phyloP scores from a whole-genome alignment of 2,888 invertebrate genomes.

The Habroteleia sp. region DNA sequence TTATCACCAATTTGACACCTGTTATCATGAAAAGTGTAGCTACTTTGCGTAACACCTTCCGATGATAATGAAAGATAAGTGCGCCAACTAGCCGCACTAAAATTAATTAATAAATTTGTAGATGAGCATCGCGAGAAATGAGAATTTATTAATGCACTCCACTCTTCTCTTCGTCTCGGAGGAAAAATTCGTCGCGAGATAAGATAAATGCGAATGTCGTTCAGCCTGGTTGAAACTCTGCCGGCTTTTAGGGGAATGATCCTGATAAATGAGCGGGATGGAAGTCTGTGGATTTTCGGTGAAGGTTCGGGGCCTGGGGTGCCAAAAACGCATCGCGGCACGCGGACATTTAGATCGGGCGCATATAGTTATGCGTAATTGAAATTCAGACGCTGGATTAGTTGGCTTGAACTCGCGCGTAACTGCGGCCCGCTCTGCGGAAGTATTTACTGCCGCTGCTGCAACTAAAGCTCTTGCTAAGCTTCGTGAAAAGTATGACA shows the following conservation, averaged over 20 bases:
- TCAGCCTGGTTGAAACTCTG: slow-evolving; percentile 50
- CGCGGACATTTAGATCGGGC: slow-evolving; percentile 56
- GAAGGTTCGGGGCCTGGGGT: background rate
- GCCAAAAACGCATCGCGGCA: slow-evolving; percentile 49
- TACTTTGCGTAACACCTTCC: background rate
- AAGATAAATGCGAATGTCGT: slow-evolving; percentile 62
- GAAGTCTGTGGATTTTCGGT: slow-evolving; percentile 65
- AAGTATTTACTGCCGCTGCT: slow-evolving; percentile 40
- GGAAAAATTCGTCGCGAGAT: slow-evolving; percentile 61
- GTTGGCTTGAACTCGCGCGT: slow-evolving; percentile 34
- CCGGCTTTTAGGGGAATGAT: slow-evolving; percentile 66
- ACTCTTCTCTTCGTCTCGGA: slow-evolving; percentile 16
- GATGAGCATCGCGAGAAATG: slow-evolving; percentile 26
- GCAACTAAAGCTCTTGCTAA: slow-evolving; percentile 44
- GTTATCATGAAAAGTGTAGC: background rate
- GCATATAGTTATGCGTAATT: slow-evolving; percentile 64
- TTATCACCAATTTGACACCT: background rate
- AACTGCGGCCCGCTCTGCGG: slow-evolving; percentile 32
- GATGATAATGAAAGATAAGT: slow-evolving; percentile 27
- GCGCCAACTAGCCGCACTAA: slow-evolving; percentile 3
- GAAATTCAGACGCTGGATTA: slow-evolving; percentile 65
- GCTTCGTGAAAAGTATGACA: slow-evolving; percentile 57
- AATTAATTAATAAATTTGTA: slow-evolving; percentile 42
- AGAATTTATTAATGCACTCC: slow-evolving; percentile 46
- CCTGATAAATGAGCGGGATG: slow-evolving; percentile 67